Evolutionary conservation across 2,797 vertebrate species (phyloP), one percentile per base, ranked within the genome.

Genomic region (Cercopithecus diana): DNA sequence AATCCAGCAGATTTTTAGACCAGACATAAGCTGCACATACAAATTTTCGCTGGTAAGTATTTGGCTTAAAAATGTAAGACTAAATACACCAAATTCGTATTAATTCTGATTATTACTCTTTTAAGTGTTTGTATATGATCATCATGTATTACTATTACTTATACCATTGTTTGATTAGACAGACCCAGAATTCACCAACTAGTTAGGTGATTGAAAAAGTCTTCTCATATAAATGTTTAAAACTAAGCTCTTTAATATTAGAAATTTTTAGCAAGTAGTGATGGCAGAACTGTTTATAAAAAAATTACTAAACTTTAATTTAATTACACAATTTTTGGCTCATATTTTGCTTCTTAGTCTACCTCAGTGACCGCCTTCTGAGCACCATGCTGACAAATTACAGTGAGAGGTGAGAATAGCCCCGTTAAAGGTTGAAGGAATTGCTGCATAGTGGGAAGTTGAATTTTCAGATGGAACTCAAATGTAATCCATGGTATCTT

Each of bases 21-120:
- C 4, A 82, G 8, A 7, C 15, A 4, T 95, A 90, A 88, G 1
- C 33, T 88, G 1, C 67, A 11, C 1, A 33, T 83, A 79, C 17
- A 83, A 75, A 11, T 86, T 88, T 85, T 45, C 45, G 5, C 20
- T 95, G 36, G 64, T 75, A 48, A 57, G 30, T 84, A 48, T 81
- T 84, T 95, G n/a, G 45, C 39, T 96, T 82, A 76, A 97, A 91
- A 90, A 57, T n/a, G 30, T 55, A 92, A 50, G 30, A 64, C 15
- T 85, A 88, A 84, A 64, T 33, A 89, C 7, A 43, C 10, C 36
- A 95, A 73, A 86, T 43, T 20, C 48, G 41, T 57, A 48, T 48
- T 91, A 82, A 80, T 17, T 80, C 30, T 94, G 61, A 61, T 89
- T 83, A 84, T 41, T 77, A 36, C 1, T 77, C 48, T 75, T 86